These are phyloP conservation scores for Malurus elegans DNA, from an alignment of 2,113 vertebrate genomes.

Conservation along the genomic window DNA sequence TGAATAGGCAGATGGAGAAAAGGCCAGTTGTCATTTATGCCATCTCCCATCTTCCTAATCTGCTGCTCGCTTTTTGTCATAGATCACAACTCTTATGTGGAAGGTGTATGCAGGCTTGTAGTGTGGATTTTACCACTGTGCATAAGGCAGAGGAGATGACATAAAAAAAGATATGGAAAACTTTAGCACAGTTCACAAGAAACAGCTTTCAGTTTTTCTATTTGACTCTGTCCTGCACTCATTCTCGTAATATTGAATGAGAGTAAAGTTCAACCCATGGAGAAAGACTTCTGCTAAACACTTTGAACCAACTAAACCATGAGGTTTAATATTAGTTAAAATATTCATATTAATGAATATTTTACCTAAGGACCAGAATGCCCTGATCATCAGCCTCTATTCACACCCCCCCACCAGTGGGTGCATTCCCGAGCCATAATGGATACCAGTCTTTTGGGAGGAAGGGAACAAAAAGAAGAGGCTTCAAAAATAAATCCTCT, in stretches of 20 bases:
- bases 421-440: neutral
- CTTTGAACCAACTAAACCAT: neutral
- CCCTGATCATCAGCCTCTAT: neutral
- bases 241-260: neutral
- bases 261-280: neutral
- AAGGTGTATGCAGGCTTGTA: neutral
- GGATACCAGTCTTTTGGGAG: neutral
- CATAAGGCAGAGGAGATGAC: neutral
- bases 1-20: constrained; percentile 36
- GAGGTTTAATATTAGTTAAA: neutral
- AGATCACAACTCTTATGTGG: neutral
- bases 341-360: neutral
- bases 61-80: neutral
- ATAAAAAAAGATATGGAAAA: neutral
- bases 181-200: neutral
- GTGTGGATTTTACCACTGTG: neutral
- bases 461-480: neutral
- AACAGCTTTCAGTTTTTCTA: neutral
- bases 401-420: neutral
- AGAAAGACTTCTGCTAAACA: neutral
- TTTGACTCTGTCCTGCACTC: neutral
- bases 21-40: neutral
- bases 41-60: neutral
- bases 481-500: neutral
- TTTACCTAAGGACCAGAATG: neutral